A percentile compares a stretch with the other conserved stretches of the same genome.
These are phyloP conservation scores for Gibbula magus DNA, from an alignment of 2,888 invertebrate species.

Conservation along the genomic window DNA sequence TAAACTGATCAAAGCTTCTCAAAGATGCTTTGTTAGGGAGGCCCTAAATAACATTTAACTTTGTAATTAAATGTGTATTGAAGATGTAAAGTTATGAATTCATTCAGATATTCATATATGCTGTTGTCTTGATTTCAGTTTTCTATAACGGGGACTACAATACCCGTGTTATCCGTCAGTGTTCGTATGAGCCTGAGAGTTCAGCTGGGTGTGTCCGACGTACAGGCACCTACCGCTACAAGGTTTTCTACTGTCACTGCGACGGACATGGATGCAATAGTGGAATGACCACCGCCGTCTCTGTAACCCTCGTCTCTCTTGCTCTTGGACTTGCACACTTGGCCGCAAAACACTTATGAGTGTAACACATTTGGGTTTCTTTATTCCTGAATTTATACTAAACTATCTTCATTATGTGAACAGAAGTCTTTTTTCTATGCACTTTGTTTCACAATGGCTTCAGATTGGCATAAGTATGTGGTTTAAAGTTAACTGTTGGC, in stretches of 20 bases:
- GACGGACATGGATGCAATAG: conserved; percentile 36
- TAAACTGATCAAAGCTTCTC: too few relatives aligned
- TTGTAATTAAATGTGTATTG: neutral
- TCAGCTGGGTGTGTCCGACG: conserved; percentile 37
- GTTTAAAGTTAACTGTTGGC: too few relatives aligned
- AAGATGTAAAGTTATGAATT: neutral
- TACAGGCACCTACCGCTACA: conserved; percentile 44
- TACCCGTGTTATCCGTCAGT: conserved; percentile 39
- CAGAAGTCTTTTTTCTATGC: conserved; percentile 23
- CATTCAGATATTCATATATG: neutral
- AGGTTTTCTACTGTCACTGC: conserved; percentile 45
- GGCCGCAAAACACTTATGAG: conserved; percentile 11
- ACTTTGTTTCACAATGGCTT: conserved; percentile 22
- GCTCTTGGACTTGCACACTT: conserved; percentile 6
- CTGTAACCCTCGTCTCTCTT: conserved; percentile 25
- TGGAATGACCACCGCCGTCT: conserved; percentile 17
- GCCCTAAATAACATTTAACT: neutral
- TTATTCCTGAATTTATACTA: conserved; percentile 10
- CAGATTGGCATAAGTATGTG: conserved; percentile 6
- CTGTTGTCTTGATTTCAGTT: conserved; percentile 35
- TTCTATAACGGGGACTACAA: conserved; percentile 39
- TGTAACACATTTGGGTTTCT: neutral
- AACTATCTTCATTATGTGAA: conserved; percentile 18
- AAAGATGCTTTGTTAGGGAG: too few relatives aligned
- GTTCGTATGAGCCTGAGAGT: conserved; percentile 27